Conservation (phyloP, 2,113 vertebrate genomes). For the Phyllostomus hastatus region DNA sequence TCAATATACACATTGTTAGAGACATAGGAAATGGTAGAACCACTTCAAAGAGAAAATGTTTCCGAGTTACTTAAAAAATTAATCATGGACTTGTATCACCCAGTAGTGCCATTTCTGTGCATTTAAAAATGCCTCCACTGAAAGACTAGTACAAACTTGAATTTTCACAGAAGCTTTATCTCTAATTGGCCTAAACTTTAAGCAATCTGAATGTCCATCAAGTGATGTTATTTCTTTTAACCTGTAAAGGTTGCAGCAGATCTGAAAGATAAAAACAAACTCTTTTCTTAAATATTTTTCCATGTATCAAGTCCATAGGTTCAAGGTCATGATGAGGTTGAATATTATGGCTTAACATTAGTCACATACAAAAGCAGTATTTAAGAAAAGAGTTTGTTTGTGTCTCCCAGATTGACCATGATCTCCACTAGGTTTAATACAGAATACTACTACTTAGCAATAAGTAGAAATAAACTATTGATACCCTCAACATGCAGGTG, state of each 20-base stretch:
- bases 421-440: background rate
- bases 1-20: background rate
- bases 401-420: too few relatives aligned
- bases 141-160: background rate
- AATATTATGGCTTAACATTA: too few relatives aligned
- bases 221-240: background rate
- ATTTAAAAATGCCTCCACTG: background rate
- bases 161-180: background rate
- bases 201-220: background rate
- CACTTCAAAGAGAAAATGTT: background rate
- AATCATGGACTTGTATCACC: background rate
- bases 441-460: background rate
- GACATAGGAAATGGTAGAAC: background rate
- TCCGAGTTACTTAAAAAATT: background rate
- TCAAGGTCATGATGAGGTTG: too few relatives aligned
- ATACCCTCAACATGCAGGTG: background rate
- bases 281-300: too few relatives aligned
- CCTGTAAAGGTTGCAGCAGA: too few relatives aligned
- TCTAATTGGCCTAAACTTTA: background rate
- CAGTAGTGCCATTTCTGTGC: background rate
- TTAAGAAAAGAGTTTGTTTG: too few relatives aligned
- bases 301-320: too few relatives aligned
- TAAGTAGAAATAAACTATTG: background rate
- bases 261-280: too few relatives aligned
- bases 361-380: too few relatives aligned